Base-by-base conservation (phyloP, 2,113 vertebrate species). In the Carlito syrichta region DNA sequence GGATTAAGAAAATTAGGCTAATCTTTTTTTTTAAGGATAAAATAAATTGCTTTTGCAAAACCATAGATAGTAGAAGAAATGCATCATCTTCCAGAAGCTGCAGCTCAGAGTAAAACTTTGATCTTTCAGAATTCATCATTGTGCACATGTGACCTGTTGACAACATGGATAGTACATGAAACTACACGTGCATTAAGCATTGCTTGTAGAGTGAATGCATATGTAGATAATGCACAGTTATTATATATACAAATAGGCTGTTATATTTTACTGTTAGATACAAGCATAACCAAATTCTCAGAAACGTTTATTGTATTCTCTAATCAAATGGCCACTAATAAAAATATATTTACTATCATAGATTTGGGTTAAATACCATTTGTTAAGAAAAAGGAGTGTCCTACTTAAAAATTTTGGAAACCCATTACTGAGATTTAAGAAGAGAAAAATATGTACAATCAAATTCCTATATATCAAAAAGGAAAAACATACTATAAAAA, bases 1-100 rank as follows among this genome's bases (percentile, higher is more conserved):
- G 85, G 90, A 97, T 97, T 95, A 93, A 94, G 93, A 94, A 90
- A 96, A 93, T 96, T 86, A 96, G 62, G 94, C 40, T 89, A 95
- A 95, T 56, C 68, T 92, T 93, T 86, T 73, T 77, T 45, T 50
- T n/a, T 22, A 92, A 92, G 93, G 90, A 82, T 50, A 97, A 96
- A 98, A 93, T 40, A 91, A 95, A 96, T 60, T 76, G 8, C 63
- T 71, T 91, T 4, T 62, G 63, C 86, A 88, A n/a, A 48, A 56
- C 45, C 22, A 73, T 45, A 83, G 60, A 52, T 11, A 74, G 2
- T 69, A 60, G 35, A 76, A 27, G 19, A 54, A 81, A 88, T 32
- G 30, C 19, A 54, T 85, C 20, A 92, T 89, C 22, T 60, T 45
- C 40, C 48, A 91, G 66, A 91, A 85, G 86, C 10, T 32, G 25